Evolutionary conservation across 2,888 invertebrate genomes (phyloP).

Genomic region (Leucophenga montana): DNA sequence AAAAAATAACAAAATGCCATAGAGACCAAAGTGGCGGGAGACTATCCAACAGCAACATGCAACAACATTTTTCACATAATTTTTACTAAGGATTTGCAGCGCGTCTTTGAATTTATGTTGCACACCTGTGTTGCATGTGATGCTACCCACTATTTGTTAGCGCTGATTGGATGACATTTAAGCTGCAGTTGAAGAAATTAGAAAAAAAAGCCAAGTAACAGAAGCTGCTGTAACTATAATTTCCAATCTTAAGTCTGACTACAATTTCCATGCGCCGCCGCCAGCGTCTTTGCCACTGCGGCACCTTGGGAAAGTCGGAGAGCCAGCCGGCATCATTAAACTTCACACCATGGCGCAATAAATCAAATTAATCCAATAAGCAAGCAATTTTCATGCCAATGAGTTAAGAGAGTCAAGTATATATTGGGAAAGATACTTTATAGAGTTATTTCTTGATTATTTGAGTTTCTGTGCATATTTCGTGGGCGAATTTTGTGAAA

Average conservation of each 20-base stretch:
- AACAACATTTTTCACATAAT: slow-evolving; percentile 16
- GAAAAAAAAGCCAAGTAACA: neutral
- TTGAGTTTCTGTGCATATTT: neutral
- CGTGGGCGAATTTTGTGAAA: too few species aligned
- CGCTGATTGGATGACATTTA: slow-evolving; percentile 35
- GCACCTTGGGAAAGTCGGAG: slow-evolving; percentile 47
- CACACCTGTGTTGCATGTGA: slow-evolving; percentile 58
- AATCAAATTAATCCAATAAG: slow-evolving; percentile 63
- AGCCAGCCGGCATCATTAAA: slow-evolving; percentile 1
- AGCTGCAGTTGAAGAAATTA: slow-evolving; percentile 38
- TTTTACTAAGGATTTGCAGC: slow-evolving; percentile 14
- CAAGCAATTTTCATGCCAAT: slow-evolving; percentile 31
- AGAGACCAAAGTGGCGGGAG: neutral
- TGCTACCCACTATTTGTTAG: slow-evolving; percentile 25
- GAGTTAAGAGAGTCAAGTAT: slow-evolving; percentile 47
- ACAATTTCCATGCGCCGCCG: neutral
- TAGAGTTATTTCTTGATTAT: neutral
- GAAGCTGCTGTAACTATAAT: neutral
- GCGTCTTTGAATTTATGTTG: slow-evolving; percentile 63
- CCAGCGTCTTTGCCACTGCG: slow-evolving; percentile 14
- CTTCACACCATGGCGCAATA: slow-evolving; percentile 40
- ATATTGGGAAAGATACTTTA: neutral
- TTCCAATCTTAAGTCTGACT: neutral
- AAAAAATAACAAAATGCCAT: slow-evolving; percentile 39
- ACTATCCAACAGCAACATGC: slow-evolving; percentile 4